These are phyloP conservation scores for Chitala chitala DNA, from an alignment of 2,113 vertebrate species.

Conservation along the genomic window DNA sequence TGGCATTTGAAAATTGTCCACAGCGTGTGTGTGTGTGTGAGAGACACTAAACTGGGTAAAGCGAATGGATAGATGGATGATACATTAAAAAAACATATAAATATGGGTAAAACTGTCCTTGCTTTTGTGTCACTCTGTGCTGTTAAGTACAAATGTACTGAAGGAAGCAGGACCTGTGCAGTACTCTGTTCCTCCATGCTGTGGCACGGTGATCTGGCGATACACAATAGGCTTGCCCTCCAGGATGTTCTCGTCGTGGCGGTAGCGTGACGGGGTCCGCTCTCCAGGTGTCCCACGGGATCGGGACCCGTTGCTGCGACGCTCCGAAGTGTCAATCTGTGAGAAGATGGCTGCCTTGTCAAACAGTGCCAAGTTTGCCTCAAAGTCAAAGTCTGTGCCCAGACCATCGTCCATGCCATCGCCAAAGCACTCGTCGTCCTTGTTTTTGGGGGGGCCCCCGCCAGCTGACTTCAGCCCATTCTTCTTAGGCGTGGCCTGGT, in stretches of 20 bases:
- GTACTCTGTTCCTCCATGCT: slow-evolving; percentile 65
- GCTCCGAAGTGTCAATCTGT: slow-evolving; percentile 85
- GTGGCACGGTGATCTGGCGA: slow-evolving; percentile 69
- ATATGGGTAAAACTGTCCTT: too few relatives aligned
- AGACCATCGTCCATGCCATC: slow-evolving; percentile 82
- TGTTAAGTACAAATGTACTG: too few relatives aligned
- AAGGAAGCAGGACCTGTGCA: slow-evolving; percentile 64
- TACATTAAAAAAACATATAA: not conserved
- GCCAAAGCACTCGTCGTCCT: slow-evolving; percentile 75
- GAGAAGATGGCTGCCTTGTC: slow-evolving; percentile 97
- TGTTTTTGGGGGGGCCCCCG: slow-evolving; percentile 61
- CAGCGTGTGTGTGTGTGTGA: too few relatives aligned
- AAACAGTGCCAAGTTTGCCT: slow-evolving; percentile 91
- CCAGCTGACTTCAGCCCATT: slow-evolving; percentile 83
- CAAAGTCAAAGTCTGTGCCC: slow-evolving; percentile 94
- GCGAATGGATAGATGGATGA: too few relatives aligned
- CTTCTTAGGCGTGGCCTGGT: slow-evolving; percentile 90
- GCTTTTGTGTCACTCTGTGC: too few relatives aligned
- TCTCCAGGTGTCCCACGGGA: slow-evolving; percentile 64
- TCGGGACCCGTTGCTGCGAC: slow-evolving; percentile 63
- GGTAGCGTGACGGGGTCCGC: slow-evolving; percentile 59
- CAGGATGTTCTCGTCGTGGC: slow-evolving; percentile 77
- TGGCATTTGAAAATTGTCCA: too few relatives aligned
- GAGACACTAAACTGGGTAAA: too few relatives aligned
- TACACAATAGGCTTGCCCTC: slow-evolving; percentile 73